Evolutionary conservation across 2,113 vertebrate genomes (phyloP).

Genomic region (Chaetodon trifascialis): DNA sequence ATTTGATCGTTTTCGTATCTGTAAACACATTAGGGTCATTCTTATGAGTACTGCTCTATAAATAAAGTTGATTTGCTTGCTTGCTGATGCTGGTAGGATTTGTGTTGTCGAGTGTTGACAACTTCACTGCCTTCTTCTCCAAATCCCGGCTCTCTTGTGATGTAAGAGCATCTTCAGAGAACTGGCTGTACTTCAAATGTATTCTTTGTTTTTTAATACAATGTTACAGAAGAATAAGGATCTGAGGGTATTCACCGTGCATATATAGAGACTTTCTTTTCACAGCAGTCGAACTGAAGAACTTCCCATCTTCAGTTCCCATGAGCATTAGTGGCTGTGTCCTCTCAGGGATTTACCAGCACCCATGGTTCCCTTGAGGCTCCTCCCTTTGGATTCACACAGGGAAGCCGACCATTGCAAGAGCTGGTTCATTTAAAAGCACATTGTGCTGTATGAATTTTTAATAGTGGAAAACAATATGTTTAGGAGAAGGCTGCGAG

Average conservation of each 20-base stretch:
- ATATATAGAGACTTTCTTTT: background rate
- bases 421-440: conserved; percentile 5
- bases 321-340: conserved; percentile 34
- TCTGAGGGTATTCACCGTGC: background rate
- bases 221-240: background rate
- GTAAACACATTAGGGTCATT: background rate
- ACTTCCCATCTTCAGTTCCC: conserved; percentile 24
- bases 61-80: background rate
- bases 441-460: background rate
- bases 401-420: background rate
- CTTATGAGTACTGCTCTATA: background rate
- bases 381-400: conserved; percentile 4
- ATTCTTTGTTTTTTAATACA: background rate
- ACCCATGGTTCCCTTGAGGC: conserved; percentile 8
- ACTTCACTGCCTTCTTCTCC: background rate
- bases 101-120: background rate
- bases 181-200: background rate
- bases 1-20: background rate
- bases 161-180: background rate
- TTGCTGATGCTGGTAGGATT: background rate
- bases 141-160: background rate
- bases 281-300: conserved; percentile 5
- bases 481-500: background rate
- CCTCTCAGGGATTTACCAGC: conserved; percentile 20
- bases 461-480: background rate